These are phyloP conservation scores for Dipodomys ordii DNA, from an alignment of 2,113 vertebrate genomes.

Conservation along the genomic window DNA sequence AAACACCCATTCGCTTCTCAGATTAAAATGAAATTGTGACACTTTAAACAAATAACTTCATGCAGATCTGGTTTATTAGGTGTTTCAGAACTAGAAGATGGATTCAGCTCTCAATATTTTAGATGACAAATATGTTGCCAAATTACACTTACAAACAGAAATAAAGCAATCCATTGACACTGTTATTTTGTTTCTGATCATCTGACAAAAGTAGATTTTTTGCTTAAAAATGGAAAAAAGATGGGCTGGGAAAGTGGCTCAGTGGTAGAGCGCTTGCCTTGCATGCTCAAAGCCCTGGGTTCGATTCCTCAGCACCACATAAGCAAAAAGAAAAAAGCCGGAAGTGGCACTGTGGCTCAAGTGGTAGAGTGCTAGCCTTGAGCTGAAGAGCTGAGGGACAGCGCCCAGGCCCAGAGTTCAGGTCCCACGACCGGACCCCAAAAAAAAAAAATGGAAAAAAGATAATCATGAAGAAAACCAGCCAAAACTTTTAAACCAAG, in stretches of 20 bases:
- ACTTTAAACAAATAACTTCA: slow-evolving; percentile 55
- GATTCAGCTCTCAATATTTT: slow-evolving; percentile 50
- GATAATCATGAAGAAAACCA: not conserved
- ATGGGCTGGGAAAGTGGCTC: too few relatives aligned
- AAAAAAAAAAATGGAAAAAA: too few relatives aligned
- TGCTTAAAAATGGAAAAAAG: slow-evolving; percentile 42
- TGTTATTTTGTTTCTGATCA: slow-evolving; percentile 52
- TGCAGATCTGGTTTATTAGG: slow-evolving; percentile 1
- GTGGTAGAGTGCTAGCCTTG: too few relatives aligned
- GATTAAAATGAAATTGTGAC: slow-evolving; percentile 24
- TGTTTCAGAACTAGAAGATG: slow-evolving; percentile 15
- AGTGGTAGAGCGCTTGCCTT: too few relatives aligned
- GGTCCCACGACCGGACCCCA: too few relatives aligned
- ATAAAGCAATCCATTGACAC: not conserved
- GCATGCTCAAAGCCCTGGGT: too few relatives aligned
- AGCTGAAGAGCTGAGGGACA: too few relatives aligned
- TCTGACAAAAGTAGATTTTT: not conserved
- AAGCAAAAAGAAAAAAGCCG: too few relatives aligned
- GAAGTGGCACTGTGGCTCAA: too few relatives aligned
- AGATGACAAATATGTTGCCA: slow-evolving; percentile 38
- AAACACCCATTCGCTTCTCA: slow-evolving; percentile 49
- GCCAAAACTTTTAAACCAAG: slow-evolving; percentile 25
- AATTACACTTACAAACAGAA: slow-evolving; percentile 29
- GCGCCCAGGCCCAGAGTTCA: too few relatives aligned
- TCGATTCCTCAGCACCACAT: too few relatives aligned